Evolutionary conservation across 2,113 vertebrate species (phyloP).

Genomic region (Epinephelus lanceolatus): DNA sequence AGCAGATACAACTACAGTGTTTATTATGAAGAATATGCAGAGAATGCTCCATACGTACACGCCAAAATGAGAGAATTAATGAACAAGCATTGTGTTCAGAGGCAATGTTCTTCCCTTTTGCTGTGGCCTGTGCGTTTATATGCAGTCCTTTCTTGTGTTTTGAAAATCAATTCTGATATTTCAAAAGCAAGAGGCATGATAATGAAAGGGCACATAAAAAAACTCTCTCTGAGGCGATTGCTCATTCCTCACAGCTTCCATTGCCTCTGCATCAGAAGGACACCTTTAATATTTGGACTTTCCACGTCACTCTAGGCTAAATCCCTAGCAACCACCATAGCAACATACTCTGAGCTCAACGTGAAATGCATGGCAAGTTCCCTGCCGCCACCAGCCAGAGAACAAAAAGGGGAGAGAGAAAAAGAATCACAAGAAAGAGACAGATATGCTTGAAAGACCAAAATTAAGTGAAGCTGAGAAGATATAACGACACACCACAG

Average conservation of each 20-base stretch:
- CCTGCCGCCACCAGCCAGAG: constrained; percentile 71
- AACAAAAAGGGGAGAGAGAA: constrained; percentile 45
- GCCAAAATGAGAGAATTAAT: constrained; percentile 15
- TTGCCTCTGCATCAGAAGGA: constrained; percentile 82
- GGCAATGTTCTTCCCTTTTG: constrained; percentile 26
- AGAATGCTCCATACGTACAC: constrained; percentile 10
- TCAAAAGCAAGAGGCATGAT: constrained; percentile 68
- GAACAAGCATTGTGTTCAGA: constrained; percentile 24
- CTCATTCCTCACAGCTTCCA: constrained; percentile 79
- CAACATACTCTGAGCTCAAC: constrained; percentile 85
- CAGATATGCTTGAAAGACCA: constrained; percentile 64
- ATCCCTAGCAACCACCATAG: constrained; percentile 89
- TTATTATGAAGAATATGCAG: not conserved
- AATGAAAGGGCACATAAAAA: constrained; percentile 73
- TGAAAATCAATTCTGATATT: constrained; percentile 76
- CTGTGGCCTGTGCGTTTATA: constrained; percentile 35
- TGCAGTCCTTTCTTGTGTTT: constrained; percentile 54
- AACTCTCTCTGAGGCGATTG: constrained; percentile 69
- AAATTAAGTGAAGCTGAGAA: constrained; percentile 59
- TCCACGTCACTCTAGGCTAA: constrained; percentile 85
- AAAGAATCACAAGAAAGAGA: constrained; percentile 40
- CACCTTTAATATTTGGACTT: constrained; percentile 89
- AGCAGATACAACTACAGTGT: not conserved
- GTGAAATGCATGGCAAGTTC: constrained; percentile 87
- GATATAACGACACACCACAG: constrained; percentile 30